A percentile compares a stretch with the other conserved stretches of the same genome.
phyloP scores from a whole-genome alignment of 2,888 invertebrate species.

The Hypselothyrea guttata region DNA sequence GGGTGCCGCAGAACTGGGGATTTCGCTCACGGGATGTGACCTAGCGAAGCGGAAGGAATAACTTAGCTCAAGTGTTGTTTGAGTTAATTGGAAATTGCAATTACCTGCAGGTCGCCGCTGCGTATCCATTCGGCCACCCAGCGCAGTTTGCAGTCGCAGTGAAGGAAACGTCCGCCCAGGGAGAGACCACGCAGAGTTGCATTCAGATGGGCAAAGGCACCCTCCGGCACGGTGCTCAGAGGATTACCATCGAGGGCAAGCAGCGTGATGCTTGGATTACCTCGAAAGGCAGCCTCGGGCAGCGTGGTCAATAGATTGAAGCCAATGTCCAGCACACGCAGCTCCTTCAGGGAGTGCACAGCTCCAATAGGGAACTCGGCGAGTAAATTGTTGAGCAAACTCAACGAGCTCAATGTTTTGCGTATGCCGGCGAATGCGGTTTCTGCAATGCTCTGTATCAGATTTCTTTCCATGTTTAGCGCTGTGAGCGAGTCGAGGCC shows the following conservation, averaged over 20 bases:
- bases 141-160: conserved; percentile 92
- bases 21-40: conserved; percentile 94
- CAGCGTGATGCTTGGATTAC: conserved; percentile 92
- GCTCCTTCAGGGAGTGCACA: conserved; percentile 88
- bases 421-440: conserved; percentile 91
- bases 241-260: conserved; percentile 96
- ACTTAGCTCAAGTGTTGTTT: neutral
- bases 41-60: conserved; percentile 38
- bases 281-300: conserved; percentile 90
- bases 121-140: conserved; percentile 97
- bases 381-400: conserved; percentile 93
- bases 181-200: conserved; percentile 92
- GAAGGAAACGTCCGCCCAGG: conserved; percentile 92
- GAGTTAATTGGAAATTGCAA: no score
- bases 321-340: conserved; percentile 94
- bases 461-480: conserved; percentile 93
- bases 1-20: conserved; percentile 95
- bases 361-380: conserved; percentile 93
- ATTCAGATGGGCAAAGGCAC: conserved; percentile 90
- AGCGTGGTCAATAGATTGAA: conserved; percentile 93
- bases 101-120: conserved; percentile 91
- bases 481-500: conserved; percentile 90
- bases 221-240: conserved; percentile 90
- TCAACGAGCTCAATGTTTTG: conserved; percentile 92
- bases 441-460: conserved; percentile 89